Evolutionary conservation across 2,113 vertebrate genomes (phyloP), one percentile per base, ranked within the genome.

Genomic region (Ovis canadensis): DNA sequence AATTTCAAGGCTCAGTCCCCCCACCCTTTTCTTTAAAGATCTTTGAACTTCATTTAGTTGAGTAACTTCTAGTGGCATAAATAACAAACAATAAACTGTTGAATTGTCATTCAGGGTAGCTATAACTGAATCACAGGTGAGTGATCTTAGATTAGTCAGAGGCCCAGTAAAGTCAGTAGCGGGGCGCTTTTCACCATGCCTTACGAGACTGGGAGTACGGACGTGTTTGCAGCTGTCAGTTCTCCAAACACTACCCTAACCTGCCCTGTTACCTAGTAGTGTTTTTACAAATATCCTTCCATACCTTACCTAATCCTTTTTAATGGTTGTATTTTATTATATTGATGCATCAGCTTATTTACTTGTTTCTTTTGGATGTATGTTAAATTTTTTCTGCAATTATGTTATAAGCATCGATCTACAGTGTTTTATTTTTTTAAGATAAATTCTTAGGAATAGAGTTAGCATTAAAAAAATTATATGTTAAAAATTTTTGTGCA

Each of bases 21-120:
- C 23, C 23, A 14, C 36, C 21, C 33, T 33, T 33, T 71, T 54
- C 29, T 54, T n/a, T 40, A 31, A 59, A 97, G 50, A 89, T 96
- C 71, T 94, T 31, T 62, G 87, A 52, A 95, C 74, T 97, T 96
- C 91, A 93, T 95, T 92, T 78, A 91, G 81, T 97, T 81, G 64
- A 97, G 31, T 94, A 81, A 94, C 89, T 97, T 97, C 96, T 96
- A 93, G 25, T 89, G 94, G 67, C 83, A 97, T 71, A 94, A 91
- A 89, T 94, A 91, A 98, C 90, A 97, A 95, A 93, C 45, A 90
- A 33, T 52, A 45, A 71, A 21, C 48, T 74, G 95, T 96, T 91
- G 96, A 91, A 97, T 98, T 97, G 50, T 88, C 96, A 54, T 29
- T n/a, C 29, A 95, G 23, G 55, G 36, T 64, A 87, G 80, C 93